Percentiles rank a stretch among this genome's conserved stretches.
Evolutionary conservation across 2,888 invertebrate species (phyloP).

Genomic region (Pseudanteris insignis): DNA sequence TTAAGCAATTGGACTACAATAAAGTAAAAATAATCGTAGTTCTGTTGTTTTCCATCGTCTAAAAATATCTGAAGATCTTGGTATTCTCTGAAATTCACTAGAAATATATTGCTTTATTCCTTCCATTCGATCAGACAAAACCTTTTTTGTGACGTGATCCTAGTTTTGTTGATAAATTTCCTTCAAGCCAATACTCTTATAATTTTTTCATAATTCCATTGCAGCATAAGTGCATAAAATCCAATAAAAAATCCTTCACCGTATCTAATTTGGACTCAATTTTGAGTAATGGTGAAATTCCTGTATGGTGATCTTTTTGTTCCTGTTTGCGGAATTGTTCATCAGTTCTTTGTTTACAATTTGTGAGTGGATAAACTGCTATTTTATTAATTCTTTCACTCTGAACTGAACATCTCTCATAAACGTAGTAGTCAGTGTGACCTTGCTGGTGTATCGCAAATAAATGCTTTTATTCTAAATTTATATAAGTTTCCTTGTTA

Average conservation of each 20-base stretch:
- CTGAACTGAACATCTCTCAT: slow-evolving; percentile 32
- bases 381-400: slow-evolving; percentile 12
- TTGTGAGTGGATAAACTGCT: slow-evolving; percentile 9
- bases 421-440: slow-evolving; percentile 37
- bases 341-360: slow-evolving; percentile 2
- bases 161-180: background rate
- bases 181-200: slow-evolving; percentile 6
- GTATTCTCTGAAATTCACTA: no score
- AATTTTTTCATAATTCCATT: slow-evolving; percentile 13
- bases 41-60: no score
- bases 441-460: slow-evolving; percentile 42
- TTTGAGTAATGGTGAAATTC: slow-evolving; percentile 2
- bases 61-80: no score
- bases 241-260: slow-evolving; percentile 4
- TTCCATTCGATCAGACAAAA: no score
- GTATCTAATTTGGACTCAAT: slow-evolving; percentile 2
- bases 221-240: slow-evolving; percentile 22
- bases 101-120: no score
- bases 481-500: slow-evolving; percentile 2
- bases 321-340: slow-evolving; percentile 5
- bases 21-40: no score
- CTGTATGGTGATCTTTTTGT: slow-evolving; percentile 8
- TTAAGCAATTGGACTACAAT: no score
- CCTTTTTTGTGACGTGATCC: no score
- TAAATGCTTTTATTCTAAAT: slow-evolving; percentile 5